phyloP scores from a whole-genome alignment of 2,888 invertebrate genomes.

The Tanytarsus gracilentus region DNA sequence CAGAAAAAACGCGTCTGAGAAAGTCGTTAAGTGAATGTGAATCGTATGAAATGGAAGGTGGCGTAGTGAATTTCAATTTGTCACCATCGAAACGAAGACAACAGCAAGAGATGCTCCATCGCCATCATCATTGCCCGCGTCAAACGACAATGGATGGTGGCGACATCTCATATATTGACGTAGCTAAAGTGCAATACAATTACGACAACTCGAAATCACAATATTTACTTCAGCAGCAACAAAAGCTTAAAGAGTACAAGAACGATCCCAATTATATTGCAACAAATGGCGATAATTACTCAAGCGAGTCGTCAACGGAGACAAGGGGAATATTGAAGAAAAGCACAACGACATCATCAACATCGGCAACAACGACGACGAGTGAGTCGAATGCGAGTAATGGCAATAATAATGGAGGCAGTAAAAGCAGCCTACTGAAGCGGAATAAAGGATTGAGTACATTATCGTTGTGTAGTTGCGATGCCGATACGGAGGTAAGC shows the following conservation, averaged over 20 bases:
- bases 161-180: constrained; percentile 15
- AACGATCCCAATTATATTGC: constrained; percentile 24
- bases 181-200: neutral
- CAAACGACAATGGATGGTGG: constrained; percentile 10
- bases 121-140: neutral
- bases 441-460: constrained; percentile 36
- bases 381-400: constrained; percentile 1
- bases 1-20: constrained; percentile 8
- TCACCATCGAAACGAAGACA: constrained; percentile 12
- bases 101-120: neutral
- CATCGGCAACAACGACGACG: constrained; percentile 10
- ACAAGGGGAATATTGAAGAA: constrained; percentile 13
- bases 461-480: constrained; percentile 43
- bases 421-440: constrained; percentile 11
- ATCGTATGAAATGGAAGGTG: constrained; percentile 7
- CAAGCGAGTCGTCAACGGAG: constrained; percentile 25
- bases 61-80: constrained; percentile 8
- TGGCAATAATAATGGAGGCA: constrained; percentile 5
- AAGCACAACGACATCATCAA: neutral
- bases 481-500: constrained; percentile 38
- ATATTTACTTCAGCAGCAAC: constrained; percentile 21
- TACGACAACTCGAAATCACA: constrained; percentile 19
- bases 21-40: constrained; percentile 26
- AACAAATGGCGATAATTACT: constrained; percentile 19
- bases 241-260: constrained; percentile 24